Conservation (phyloP, 2,888 invertebrate genomes). For the Hirtodrosophila confusa region DNA sequence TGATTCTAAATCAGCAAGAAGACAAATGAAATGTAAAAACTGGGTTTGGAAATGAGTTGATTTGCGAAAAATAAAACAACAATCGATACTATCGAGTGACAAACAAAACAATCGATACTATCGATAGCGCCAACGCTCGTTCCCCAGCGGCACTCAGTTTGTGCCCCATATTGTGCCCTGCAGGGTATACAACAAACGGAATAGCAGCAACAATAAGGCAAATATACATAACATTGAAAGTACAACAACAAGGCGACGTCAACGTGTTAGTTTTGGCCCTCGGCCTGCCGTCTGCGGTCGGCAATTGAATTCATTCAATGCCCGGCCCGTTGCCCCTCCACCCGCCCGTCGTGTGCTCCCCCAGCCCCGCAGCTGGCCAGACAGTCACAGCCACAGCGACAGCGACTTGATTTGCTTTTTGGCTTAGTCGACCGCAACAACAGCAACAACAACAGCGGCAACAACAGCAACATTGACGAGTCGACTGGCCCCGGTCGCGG, state of each 20-base stretch:
- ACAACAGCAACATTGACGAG: conserved; percentile 48
- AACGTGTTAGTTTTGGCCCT: conserved; percentile 64
- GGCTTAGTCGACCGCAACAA: conserved; percentile 72
- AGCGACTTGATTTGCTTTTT: conserved; percentile 66
- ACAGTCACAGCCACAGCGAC: conserved; percentile 34
- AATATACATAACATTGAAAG: conserved; percentile 59
- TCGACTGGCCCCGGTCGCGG: conserved; percentile 65
- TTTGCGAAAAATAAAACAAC: no score
- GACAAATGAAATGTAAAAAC: no score
- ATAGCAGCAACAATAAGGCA: conserved; percentile 18
- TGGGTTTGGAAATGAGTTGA: no score
- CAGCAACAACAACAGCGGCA: conserved; percentile 29
- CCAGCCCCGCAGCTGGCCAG: conserved; percentile 19
- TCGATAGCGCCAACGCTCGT: no score
- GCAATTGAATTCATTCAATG: conserved; percentile 77
- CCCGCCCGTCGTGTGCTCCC: not conserved
- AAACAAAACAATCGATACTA: no score
- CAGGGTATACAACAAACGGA: conserved; percentile 3
- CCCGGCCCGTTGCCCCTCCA: conserved; percentile 9
- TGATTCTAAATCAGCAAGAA: no score
- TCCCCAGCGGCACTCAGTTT: not conserved
- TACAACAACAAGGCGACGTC: conserved; percentile 50
- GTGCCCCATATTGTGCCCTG: not conserved
- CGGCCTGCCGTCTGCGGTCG: conserved; percentile 67
- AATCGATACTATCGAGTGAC: no score